phyloP scores from a whole-genome alignment of 1,140 invertebrate species.

The Bradysia coprophila region DNA sequence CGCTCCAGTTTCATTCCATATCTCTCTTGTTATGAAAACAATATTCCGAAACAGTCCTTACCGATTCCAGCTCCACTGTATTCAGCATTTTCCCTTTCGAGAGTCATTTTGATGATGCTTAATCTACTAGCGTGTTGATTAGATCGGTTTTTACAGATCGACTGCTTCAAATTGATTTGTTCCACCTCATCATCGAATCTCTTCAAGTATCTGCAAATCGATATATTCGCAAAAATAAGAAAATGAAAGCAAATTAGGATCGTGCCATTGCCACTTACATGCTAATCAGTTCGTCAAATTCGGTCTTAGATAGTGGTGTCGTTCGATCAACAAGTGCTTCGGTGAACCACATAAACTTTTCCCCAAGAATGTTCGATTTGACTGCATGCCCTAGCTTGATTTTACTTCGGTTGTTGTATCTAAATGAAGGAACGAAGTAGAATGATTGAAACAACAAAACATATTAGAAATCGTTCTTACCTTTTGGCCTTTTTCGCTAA shows the following conservation, averaged over 20 bases:
- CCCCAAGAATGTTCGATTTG: slow-evolving; percentile 47
- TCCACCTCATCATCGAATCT: slow-evolving; percentile 58
- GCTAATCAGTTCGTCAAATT: slow-evolving; percentile 35
- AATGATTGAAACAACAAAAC: slow-evolving; percentile 17
- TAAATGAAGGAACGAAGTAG: slow-evolving; percentile 2
- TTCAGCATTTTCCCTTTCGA: slow-evolving; percentile 45
- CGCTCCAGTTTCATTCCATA: too few relatives aligned
- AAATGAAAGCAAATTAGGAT: too few relatives aligned
- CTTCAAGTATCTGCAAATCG: slow-evolving; percentile 22
- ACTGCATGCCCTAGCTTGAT: slow-evolving; percentile 38
- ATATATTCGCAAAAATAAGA: too few relatives aligned
- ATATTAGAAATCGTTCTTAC: not conserved
- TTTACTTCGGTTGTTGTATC: slow-evolving; percentile 39
- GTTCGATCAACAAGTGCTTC: slow-evolving; percentile 32
- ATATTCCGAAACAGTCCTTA: slow-evolving; percentile 13
- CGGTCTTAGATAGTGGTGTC: slow-evolving; percentile 30
- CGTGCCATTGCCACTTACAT: too few relatives aligned
- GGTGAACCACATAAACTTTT: slow-evolving; percentile 53
- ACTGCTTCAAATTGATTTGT: slow-evolving; percentile 54
- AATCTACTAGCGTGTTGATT: slow-evolving; percentile 53
- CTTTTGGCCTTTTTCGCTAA: slow-evolving; percentile 42
- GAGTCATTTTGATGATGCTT: slow-evolving; percentile 50
- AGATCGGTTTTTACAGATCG: slow-evolving; percentile 43
- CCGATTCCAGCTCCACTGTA: slow-evolving; percentile 52
- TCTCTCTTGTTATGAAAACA: too few relatives aligned